These are phyloP conservation scores for Molanna angustata DNA, from an alignment of 2,888 invertebrate genomes.

Conservation along the genomic window DNA sequence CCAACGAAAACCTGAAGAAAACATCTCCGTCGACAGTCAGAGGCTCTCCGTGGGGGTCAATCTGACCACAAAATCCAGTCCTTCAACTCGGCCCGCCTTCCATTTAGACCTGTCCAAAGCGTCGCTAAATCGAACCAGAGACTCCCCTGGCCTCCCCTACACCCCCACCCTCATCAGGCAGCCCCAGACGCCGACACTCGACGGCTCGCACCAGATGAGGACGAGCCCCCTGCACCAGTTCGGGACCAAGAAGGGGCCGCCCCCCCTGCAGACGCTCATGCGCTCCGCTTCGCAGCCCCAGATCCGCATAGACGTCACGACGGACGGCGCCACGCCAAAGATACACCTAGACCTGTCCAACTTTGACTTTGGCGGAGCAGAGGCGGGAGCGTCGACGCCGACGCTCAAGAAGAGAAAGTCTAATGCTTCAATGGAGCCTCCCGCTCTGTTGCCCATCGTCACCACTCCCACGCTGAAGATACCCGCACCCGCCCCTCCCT, in stretches of 20 bases:
- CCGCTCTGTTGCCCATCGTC: conserved; percentile 27
- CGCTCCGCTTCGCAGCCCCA: conserved; percentile 11
- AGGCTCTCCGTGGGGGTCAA: neutral
- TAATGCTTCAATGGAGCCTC: conserved; percentile 22
- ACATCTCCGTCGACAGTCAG: conserved; percentile 9
- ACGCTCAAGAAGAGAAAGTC: conserved; percentile 13
- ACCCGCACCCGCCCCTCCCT: conserved; percentile 36
- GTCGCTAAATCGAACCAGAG: conserved; percentile 5
- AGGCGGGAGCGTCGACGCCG: conserved; percentile 6
- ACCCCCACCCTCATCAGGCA: conserved; percentile 22
- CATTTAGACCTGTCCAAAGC: conserved; percentile 34
- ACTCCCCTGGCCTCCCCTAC: conserved; percentile 7
- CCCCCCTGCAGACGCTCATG: conserved; percentile 23
- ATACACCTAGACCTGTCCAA: conserved; percentile 17
- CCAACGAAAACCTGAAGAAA: neutral
- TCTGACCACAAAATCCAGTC: neutral
- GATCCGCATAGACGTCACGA: conserved; percentile 3
- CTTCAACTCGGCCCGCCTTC: conserved; percentile 33
- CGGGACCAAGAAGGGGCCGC: conserved; percentile 17
- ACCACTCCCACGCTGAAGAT: conserved; percentile 39
- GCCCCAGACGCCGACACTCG: conserved; percentile 18
- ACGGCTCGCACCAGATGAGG: conserved; percentile 7
- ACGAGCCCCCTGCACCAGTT: conserved; percentile 10
- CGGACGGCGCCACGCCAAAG: conserved; percentile 2
- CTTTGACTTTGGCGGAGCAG: conserved; percentile 8